Evolutionary conservation across 2,888 invertebrate species (phyloP), one percentile per base, ranked within the genome.

Genomic region (Heliothis peltigera): DNA sequence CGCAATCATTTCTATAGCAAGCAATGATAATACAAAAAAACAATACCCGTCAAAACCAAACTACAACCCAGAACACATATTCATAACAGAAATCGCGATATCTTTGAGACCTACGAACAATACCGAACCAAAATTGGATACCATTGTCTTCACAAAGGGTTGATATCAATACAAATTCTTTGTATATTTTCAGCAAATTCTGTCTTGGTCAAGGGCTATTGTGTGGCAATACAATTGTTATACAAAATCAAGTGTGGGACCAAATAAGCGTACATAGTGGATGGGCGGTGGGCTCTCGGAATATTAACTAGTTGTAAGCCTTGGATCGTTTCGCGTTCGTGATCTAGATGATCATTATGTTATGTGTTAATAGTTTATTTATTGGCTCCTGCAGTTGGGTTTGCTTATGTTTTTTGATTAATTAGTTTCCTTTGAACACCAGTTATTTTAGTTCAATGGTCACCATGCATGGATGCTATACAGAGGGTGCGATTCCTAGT

Each of bases 161-260:
- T 70, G 64, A 64, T 64, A 59, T 79, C 70, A 64, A 78, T 78
- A 68, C 58, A 52, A 70, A 79, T 75, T 75, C 79, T 79, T 79
- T 70, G 71, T 79, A 71, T 64, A 78, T 72, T 78, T 75, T 67
- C 60, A 79, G 75, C 64, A 67, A 63, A 59, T 35, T 57, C 73
- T 60, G 72, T 61, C 58, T 75, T 79, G 73, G 75, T 70, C 79
- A 79, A 77, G 77, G 70, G 64, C 77, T 44, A 79, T 79, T 79
- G 79, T 79, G 46, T 79, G 73, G 64, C 70, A 77, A 79, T 49
- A 70, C 67, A 70, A 77, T 79, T 79, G 79, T 70, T 70, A 79
- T 79, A 77, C 75, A 73, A 75, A 79, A 75, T 75, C 61, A 72
- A 75, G 61, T 75, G 77, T 48, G 77, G 65, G 56, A 64, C 79